Evolutionary conservation across 2,797 vertebrate species (phyloP).

Genomic region (Spatula versicolor): DNA sequence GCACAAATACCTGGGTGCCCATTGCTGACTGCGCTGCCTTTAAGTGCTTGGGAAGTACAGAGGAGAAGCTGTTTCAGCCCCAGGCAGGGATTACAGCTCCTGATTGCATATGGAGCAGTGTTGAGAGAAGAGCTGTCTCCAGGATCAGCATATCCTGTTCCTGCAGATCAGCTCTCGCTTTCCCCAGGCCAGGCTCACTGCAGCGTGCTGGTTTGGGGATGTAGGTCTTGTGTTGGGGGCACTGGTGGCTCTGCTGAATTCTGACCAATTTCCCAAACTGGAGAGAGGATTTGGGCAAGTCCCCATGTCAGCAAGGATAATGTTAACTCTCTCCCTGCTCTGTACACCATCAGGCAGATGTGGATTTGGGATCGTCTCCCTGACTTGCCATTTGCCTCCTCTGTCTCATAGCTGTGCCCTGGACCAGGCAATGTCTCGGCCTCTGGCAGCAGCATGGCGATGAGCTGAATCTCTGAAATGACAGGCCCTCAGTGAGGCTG

Average conservation of each 20-base stretch:
- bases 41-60: neutral
- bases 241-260: neutral
- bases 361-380: neutral
- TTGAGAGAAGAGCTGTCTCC: neutral
- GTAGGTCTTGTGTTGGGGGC: neutral
- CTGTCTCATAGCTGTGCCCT: neutral
- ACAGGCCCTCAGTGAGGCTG: neutral
- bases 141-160: neutral
- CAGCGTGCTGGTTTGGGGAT: neutral
- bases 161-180: neutral
- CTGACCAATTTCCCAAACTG: neutral
- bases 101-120: neutral
- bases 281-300: neutral
- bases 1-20: neutral
- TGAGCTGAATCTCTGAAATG: neutral
- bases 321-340: neutral
- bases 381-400: neutral
- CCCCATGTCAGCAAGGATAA: too few relatives aligned
- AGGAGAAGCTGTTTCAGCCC: neutral
- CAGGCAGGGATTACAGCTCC: neutral
- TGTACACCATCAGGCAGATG: fast-evolving
- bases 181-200: neutral
- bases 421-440: neutral
- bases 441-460: neutral
- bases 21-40: neutral